These are phyloP conservation scores for Drosophila rellima DNA, from an alignment of 2,888 invertebrate genomes.

Conservation along the genomic window DNA sequence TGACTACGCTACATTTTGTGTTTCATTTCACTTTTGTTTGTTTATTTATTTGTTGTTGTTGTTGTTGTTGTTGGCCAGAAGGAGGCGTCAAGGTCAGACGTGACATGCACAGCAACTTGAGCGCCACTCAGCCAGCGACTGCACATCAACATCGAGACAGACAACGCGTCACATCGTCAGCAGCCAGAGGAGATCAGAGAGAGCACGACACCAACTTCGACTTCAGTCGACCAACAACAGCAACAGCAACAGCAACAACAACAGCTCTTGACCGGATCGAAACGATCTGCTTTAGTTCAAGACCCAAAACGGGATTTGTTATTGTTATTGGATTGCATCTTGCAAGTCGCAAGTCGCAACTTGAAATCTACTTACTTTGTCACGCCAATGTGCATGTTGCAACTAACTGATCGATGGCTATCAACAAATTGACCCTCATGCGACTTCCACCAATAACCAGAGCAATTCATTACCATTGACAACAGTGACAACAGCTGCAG, in stretches of 20 bases:
- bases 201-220: conserved; percentile 27
- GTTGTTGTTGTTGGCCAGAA: conserved; percentile 38
- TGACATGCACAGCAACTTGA: conserved; percentile 70
- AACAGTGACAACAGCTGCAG: conserved; percentile 5
- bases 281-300: conserved; percentile 5
- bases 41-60: conserved; percentile 31
- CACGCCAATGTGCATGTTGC: conserved; percentile 71
- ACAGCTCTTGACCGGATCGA: conserved; percentile 41
- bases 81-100: conserved; percentile 68
- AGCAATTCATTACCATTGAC: conserved; percentile 57
- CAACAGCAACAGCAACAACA: conserved; percentile 2
- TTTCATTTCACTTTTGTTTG: conserved; percentile 48
- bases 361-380: conserved; percentile 48
- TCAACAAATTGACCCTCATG: conserved; percentile 69
- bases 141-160: conserved; percentile 45
- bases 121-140: conserved; percentile 55
- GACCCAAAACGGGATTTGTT: conserved; percentile 35
- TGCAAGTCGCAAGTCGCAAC: conserved; percentile 19
- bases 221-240: conserved; percentile 28
- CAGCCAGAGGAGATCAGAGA: conserved; percentile 17
- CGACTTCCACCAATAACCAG: conserved; percentile 31
- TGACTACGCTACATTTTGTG: conserved; percentile 25
- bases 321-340: conserved; percentile 17
- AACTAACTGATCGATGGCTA: conserved; percentile 50
- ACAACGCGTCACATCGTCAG: conserved; percentile 29